Evolutionary conservation across 2,113 vertebrate species (phyloP).

Genomic region (Maccullochella peelii): DNA sequence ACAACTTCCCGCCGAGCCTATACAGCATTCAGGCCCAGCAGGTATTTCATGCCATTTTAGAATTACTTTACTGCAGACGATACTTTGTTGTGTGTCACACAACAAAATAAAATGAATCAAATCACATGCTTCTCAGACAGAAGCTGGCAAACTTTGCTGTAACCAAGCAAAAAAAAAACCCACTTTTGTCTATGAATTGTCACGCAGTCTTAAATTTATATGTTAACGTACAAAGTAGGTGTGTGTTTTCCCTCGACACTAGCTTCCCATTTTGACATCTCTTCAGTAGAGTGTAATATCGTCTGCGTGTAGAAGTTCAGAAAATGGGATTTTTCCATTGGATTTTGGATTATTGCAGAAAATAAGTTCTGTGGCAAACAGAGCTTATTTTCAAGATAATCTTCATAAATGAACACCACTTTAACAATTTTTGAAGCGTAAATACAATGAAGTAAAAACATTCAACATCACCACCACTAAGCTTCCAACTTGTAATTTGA

Average conservation of each 20-base stretch:
- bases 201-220: not conserved
- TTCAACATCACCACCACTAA: no score
- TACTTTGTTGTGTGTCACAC: not conserved
- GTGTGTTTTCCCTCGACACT: not conserved
- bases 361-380: no score
- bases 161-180: not conserved
- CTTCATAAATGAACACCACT: no score
- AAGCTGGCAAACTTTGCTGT: not conserved
- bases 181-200: not conserved
- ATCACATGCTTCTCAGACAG: not conserved
- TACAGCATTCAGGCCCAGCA: constrained; percentile 36
- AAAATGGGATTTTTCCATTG: no score
- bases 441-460: no score
- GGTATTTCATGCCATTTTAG: not conserved
- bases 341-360: no score
- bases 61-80: not conserved
- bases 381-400: no score
- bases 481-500: no score
- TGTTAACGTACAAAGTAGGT: not conserved
- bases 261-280: not conserved
- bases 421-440: no score
- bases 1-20: constrained; percentile 2
- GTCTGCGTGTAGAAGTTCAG: no score
- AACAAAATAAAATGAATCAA: not conserved
- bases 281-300: no score